A percentile compares a stretch with the other conserved stretches of the same genome.
Conservation (phyloP, 2,888 invertebrate species). For the Flabesymbios commensalis region DNA sequence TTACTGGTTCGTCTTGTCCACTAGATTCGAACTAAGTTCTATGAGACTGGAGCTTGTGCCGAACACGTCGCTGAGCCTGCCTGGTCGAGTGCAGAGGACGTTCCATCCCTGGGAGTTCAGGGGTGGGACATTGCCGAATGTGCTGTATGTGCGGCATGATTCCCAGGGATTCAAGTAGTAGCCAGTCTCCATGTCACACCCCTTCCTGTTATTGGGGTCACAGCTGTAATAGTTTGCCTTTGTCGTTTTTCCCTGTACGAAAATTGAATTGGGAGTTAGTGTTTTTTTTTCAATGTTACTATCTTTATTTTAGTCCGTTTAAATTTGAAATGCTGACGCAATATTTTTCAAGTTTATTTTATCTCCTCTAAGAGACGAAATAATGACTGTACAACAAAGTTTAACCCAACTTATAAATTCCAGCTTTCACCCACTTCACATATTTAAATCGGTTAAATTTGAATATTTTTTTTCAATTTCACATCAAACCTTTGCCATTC, state of each 20-base stretch:
- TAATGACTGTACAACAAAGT: too few species aligned
- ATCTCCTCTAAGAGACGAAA: too few species aligned
- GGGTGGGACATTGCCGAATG: conserved; percentile 27
- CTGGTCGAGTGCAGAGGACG: conserved; percentile 51
- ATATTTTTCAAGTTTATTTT: too few species aligned
- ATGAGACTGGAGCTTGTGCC: conserved; percentile 44
- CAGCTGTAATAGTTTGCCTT: conserved; percentile 36
- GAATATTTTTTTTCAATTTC: too few species aligned
- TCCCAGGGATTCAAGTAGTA: conserved; percentile 36
- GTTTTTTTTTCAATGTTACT: too few species aligned
- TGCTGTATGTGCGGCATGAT: conserved; percentile 31
- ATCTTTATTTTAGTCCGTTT: too few species aligned
- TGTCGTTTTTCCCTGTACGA: conserved; percentile 33
- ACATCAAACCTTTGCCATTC: too few species aligned
- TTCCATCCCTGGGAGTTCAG: conserved; percentile 34
- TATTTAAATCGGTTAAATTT: too few species aligned
- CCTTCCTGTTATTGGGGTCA: neutral
- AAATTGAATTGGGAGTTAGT: too few species aligned
- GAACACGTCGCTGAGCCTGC: conserved; percentile 49
- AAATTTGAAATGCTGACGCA: too few species aligned
- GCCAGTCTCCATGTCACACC: conserved; percentile 33
- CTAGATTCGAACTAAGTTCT: conserved; percentile 47
- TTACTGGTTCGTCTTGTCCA: conserved; percentile 47
- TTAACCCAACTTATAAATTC: too few species aligned
- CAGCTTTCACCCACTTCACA: too few species aligned